Evolutionary conservation across 2,113 vertebrate genomes (phyloP).

Genomic region (Thalassarche chlororhynchos): DNA sequence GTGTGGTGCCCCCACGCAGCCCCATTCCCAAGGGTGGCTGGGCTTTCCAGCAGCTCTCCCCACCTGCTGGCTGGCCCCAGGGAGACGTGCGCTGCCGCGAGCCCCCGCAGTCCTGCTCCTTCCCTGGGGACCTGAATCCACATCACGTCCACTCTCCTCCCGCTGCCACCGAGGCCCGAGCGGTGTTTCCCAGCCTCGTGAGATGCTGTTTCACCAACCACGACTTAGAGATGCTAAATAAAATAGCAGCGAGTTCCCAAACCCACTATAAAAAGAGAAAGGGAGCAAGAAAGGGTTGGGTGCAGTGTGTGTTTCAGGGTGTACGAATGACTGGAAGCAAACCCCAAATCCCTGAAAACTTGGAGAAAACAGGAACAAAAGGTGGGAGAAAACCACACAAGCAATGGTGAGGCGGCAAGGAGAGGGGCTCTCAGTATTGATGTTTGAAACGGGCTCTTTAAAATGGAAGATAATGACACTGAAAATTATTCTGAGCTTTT

Average conservation of each 20-base stretch:
- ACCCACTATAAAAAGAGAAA: background rate
- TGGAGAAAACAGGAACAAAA: constrained; percentile 43
- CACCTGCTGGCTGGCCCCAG: too few relatives aligned
- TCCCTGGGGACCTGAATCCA: background rate
- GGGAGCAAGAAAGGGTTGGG: background rate
- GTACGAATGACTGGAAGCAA: background rate
- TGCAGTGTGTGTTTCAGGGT: background rate
- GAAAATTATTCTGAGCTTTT: constrained; percentile 83
- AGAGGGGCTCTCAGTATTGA: constrained; percentile 49
- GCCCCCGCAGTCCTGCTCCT: background rate
- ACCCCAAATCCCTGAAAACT: background rate
- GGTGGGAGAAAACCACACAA: constrained; percentile 19
- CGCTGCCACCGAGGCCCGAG: accelerated
- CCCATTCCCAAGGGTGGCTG: background rate
- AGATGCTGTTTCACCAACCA: background rate
- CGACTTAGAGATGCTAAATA: background rate
- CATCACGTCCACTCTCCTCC: background rate
- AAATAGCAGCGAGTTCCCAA: background rate
- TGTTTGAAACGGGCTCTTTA: constrained; percentile 73
- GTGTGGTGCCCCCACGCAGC: accelerated
- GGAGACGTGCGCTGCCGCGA: background rate
- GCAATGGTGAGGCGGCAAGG: background rate
- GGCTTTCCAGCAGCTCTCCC: background rate
- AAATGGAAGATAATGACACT: constrained; percentile 78
- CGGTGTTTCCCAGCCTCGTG: accelerated